Conservation (phyloP, 2,888 invertebrate genomes). For the Lydus trimaculatus region DNA sequence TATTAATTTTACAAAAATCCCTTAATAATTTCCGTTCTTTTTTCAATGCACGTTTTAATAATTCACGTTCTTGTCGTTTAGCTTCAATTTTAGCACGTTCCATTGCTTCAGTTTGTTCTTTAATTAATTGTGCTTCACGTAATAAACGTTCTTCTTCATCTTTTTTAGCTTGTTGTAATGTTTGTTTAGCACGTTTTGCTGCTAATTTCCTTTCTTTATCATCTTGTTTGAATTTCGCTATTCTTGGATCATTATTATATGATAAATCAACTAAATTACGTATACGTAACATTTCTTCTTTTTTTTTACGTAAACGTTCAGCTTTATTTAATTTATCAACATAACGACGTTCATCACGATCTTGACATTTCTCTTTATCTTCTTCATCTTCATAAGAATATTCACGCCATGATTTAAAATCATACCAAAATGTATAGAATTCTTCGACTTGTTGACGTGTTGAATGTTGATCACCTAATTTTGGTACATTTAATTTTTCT, state of each 20-base stretch:
- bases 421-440: constrained; percentile 98
- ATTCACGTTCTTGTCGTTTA: constrained; percentile 85
- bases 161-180: constrained; percentile 81
- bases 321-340: constrained; percentile 98
- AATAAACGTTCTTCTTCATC: constrained; percentile 83
- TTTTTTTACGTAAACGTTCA: constrained; percentile 90
- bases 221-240: constrained; percentile 90
- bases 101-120: constrained; percentile 80
- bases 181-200: constrained; percentile 86
- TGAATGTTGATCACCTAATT: constrained; percentile 77
- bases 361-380: constrained; percentile 97
- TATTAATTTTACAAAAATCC: constrained; percentile 80
- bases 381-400: constrained; percentile 99
- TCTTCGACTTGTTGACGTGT: constrained; percentile 85
- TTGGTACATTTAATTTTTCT: constrained; percentile 83
- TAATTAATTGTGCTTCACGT: constrained; percentile 76
- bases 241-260: constrained; percentile 92
- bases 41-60: constrained; percentile 83
- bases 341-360: constrained; percentile 95
- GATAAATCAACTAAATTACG: constrained; percentile 92
- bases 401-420: constrained; percentile 99
- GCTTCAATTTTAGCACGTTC: constrained; percentile 84
- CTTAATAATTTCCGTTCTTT: constrained; percentile 85
- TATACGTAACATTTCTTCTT: constrained; percentile 95
- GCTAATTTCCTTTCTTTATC: constrained; percentile 91